Evolutionary conservation across 2,113 vertebrate species (phyloP), one percentile per base, ranked within the genome.

Genomic region (Toxostoma redivivum): DNA sequence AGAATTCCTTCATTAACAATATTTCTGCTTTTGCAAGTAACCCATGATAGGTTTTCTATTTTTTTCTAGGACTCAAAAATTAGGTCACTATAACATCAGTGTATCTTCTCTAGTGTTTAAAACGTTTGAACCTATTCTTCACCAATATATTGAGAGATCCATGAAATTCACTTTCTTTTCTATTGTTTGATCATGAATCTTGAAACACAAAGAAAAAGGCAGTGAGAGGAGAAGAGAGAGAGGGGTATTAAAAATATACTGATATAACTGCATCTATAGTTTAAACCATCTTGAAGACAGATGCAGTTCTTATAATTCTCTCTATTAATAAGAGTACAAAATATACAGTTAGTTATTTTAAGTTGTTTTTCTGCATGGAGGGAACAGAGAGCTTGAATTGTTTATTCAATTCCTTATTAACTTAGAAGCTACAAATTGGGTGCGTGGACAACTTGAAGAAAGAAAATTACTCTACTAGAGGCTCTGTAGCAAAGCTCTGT

Each of bases 281-380:
- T 91, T 73, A 90, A 91, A 94, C 69, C 51, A 77, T 92, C n/a
- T 77, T 96, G 56, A 70, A 95, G 30, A 92, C 9, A n/a, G 89
- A 93, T 84, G 19, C 11, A 51, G 38, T 95, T 86, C 62, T 94
- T 88, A 54, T 44, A 50, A 47, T 86, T 97, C 47, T 90, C 54
- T 90, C 56, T 93, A 77, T 96, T 96, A 97, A 86, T 97, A 96
- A 92, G 44, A 92, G 44, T 86, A 88, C 71, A 89, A 96, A 88
- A 96, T 91, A 91, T 85, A 38, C 79, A 94, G 54, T 56, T 83
- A 44, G 22, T 81, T 96, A 93, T 95, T 97, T 96, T 91, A 96
- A 92, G 82, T 83, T 91, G 16, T 70, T 96, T 48, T 79, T 97
- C 58, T 76, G 11, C 76, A 51, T 80, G 45, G 48, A 90, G 6